These are phyloP conservation scores for Watersipora subatra DNA, from an alignment of 1,140 invertebrate species.

Conservation along the genomic window DNA sequence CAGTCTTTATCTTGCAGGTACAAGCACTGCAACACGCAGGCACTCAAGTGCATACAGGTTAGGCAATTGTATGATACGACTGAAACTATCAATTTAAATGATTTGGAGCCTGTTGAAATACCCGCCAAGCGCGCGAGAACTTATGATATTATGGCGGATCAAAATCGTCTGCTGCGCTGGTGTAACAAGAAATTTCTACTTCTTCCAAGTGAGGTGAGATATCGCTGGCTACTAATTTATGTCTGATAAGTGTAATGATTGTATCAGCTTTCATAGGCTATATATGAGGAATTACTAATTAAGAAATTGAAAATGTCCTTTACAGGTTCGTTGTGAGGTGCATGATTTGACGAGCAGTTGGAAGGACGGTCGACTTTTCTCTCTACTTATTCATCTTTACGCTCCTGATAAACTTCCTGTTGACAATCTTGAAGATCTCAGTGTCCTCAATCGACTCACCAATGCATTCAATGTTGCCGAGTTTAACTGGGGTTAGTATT, in stretches of 20 bases:
- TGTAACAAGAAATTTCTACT: constrained; percentile 55
- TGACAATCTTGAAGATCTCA: background rate
- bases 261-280: too few relatives aligned
- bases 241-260: too few relatives aligned
- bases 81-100: constrained; percentile 4
- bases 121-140: constrained; percentile 19
- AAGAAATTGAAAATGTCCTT: too few relatives aligned
- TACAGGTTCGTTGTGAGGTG: constrained; percentile 36
- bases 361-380: constrained; percentile 60
- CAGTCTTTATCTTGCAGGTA: constrained; percentile 40
- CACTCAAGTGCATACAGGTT: constrained; percentile 56
- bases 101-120: constrained; percentile 30
- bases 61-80: constrained; percentile 35
- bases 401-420: constrained; percentile 63
- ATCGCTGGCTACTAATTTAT: too few relatives aligned
- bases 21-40: constrained; percentile 45
- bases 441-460: background rate
- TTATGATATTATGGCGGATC: constrained; percentile 17
- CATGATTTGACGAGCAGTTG: constrained; percentile 57
- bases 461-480: background rate
- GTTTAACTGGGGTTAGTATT: constrained; percentile 14
- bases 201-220: too few relatives aligned
- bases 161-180: constrained; percentile 60
- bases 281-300: too few relatives aligned
- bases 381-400: constrained; percentile 70